A percentile compares a stretch with the other conserved stretches of the same genome.
These are phyloP conservation scores for Chrysolina oricalcia DNA, from an alignment of 2,888 invertebrate genomes.

Conservation along the genomic window DNA sequence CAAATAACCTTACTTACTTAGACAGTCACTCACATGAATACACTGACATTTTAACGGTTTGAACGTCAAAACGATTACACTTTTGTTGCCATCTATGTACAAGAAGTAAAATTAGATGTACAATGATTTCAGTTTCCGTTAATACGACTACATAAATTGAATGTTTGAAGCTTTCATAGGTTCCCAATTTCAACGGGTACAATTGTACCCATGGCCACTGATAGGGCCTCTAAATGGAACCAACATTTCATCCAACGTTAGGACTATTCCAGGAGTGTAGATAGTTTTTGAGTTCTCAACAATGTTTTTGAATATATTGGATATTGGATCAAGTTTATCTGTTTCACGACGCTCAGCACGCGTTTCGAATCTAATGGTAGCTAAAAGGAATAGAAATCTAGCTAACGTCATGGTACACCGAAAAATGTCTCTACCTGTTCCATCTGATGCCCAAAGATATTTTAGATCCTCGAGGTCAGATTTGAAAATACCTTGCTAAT, in stretches of 20 bases:
- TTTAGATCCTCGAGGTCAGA: too few relatives aligned
- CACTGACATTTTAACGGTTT: too few relatives aligned
- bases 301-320: constrained; percentile 46
- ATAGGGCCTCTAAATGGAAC: constrained; percentile 50
- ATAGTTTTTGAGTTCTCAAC: constrained; percentile 39
- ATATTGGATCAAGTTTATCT: constrained; percentile 46
- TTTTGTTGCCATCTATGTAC: constrained; percentile 21
- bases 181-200: too few relatives aligned
- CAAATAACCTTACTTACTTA: too few relatives aligned
- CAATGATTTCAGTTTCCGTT: too few relatives aligned
- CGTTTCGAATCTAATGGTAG: constrained; percentile 42
- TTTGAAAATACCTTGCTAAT: too few relatives aligned
- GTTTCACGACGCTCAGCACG: constrained; percentile 37
- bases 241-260: constrained; percentile 52
- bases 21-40: too few relatives aligned
- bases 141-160: too few relatives aligned
- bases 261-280: constrained; percentile 43
- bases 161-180: too few relatives aligned
- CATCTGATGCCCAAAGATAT: too few relatives aligned
- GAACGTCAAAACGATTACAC: neutral
- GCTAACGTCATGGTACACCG: constrained; percentile 46
- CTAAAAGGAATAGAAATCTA: constrained; percentile 45
- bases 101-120: neutral
- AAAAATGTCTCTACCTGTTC: constrained; percentile 50
- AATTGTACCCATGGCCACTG: too few relatives aligned